Conservation (phyloP, 2,113 vertebrate species). For the Aspiorhynchus laticeps region DNA sequence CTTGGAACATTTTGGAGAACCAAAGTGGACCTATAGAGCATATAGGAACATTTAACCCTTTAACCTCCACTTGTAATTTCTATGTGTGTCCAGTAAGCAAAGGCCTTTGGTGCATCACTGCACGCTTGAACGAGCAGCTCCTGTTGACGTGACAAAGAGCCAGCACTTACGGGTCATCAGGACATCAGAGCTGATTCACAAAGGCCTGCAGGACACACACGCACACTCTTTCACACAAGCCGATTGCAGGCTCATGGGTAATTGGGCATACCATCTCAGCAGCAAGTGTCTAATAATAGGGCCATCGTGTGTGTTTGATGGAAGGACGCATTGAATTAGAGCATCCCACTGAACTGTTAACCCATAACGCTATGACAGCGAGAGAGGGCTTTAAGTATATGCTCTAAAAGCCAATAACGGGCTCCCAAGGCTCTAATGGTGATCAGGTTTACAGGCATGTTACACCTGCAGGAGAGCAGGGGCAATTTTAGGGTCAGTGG, state of each 20-base stretch:
- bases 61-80: conserved; percentile 6
- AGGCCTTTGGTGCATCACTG: conserved; percentile 12
- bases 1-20: background rate
- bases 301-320: conserved; percentile 17
- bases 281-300: conserved; percentile 42
- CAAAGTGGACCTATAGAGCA: too few relatives aligned
- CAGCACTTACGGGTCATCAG: conserved; percentile 43
- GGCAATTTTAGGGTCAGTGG: background rate
- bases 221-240: conserved; percentile 4
- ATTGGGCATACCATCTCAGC: conserved; percentile 43
- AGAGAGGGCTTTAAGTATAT: conserved; percentile 24
- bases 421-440: background rate
- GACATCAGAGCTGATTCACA: conserved; percentile 50
- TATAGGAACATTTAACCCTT: background rate
- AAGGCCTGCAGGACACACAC: conserved; percentile 17
- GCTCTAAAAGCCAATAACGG: background rate
- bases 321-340: conserved; percentile 30
- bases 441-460: conserved; percentile 23
- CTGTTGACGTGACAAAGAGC: conserved; percentile 15
- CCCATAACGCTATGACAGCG: conserved; percentile 13
- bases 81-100: background rate
- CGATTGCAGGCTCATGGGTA: conserved; percentile 37
- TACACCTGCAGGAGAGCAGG: background rate
- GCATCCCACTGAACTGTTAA: conserved; percentile 36
- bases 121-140: background rate